A percentile compares a stretch with the other conserved stretches of the same genome.
Conservation (phyloP, 2,113 vertebrate genomes). For the Machaerirhynchus nigripectus region DNA sequence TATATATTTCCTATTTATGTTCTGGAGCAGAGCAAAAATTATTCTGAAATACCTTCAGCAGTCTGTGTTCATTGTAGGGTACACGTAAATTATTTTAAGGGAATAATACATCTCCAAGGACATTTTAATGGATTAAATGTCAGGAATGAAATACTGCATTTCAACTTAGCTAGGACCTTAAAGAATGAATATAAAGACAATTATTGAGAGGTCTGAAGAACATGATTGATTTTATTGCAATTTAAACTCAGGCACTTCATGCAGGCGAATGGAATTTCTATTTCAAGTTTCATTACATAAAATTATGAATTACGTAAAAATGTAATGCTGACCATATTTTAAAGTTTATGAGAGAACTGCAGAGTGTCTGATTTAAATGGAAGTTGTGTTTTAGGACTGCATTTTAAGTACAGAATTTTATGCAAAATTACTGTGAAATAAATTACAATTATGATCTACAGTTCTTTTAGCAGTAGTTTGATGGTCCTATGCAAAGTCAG, state of each 20-base stretch:
- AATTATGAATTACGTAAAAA: not conserved
- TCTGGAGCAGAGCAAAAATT: not conserved
- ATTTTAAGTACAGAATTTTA: not conserved
- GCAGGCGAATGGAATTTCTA: not conserved
- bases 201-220: slow-evolving; percentile 43
- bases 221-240: slow-evolving; percentile 25
- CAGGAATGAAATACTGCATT: slow-evolving; percentile 74
- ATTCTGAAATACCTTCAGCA: not conserved
- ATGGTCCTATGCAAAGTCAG: not conserved
- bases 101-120: slow-evolving; percentile 71
- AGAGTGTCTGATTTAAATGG: not conserved
- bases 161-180: slow-evolving; percentile 49
- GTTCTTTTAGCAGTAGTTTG: not conserved
- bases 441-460: not conserved
- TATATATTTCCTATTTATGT: not conserved
- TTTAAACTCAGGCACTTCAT: not conserved
- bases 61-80: not conserved
- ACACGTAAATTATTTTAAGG: slow-evolving; percentile 60
- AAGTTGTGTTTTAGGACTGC: not conserved
- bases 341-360: not conserved
- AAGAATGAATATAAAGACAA: slow-evolving; percentile 51
- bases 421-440: not conserved
- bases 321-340: not conserved
- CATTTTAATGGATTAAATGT: slow-evolving; percentile 72
- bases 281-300: not conserved